Percentiles rank a stretch among this genome's conserved stretches.
Evolutionary conservation across 1,140 invertebrate species (phyloP).

Genomic region (Homarus americanus): DNA sequence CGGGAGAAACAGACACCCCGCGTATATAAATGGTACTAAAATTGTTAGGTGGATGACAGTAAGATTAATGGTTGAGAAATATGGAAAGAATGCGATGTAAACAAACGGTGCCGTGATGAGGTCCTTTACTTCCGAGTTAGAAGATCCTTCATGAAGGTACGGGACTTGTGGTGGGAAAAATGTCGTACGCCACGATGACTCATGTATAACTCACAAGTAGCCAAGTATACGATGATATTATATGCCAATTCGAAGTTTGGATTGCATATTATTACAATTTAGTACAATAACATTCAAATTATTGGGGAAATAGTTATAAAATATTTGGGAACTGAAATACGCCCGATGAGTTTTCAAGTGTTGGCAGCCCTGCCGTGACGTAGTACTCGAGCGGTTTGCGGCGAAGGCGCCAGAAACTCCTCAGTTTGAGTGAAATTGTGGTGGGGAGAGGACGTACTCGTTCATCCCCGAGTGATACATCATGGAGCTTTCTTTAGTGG

Average conservation of each 20-base stretch:
- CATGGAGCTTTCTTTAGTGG: slow-evolving; percentile 47
- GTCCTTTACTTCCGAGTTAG: slow-evolving; percentile 32
- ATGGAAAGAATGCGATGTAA: slow-evolving; percentile 29
- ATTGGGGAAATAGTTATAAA: background rate
- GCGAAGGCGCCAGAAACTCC: slow-evolving; percentile 33
- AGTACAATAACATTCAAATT: background rate
- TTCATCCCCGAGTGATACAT: slow-evolving; percentile 27
- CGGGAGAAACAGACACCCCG: background rate
- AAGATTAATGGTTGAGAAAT: background rate
- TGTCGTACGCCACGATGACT: slow-evolving; percentile 21
- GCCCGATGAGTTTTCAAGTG: background rate
- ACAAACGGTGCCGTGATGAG: slow-evolving; percentile 28
- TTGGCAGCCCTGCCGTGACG: slow-evolving; percentile 45
- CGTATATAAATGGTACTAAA: background rate
- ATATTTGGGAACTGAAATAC: slow-evolving; percentile 19
- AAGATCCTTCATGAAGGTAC: slow-evolving; percentile 37
- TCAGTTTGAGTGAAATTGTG: slow-evolving; percentile 37
- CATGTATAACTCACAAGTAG: background rate
- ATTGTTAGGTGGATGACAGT: background rate
- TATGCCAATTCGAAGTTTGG: too few relatives aligned
- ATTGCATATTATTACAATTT: background rate
- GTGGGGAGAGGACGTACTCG: background rate
- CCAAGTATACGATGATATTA: background rate
- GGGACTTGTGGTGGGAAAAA: slow-evolving; percentile 5
- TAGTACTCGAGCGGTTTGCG: slow-evolving; percentile 41